Evolutionary conservation across 2,797 vertebrate genomes (phyloP), one percentile per base, ranked within the genome.

Genomic region (Paramormyrops hopkinsi): DNA sequence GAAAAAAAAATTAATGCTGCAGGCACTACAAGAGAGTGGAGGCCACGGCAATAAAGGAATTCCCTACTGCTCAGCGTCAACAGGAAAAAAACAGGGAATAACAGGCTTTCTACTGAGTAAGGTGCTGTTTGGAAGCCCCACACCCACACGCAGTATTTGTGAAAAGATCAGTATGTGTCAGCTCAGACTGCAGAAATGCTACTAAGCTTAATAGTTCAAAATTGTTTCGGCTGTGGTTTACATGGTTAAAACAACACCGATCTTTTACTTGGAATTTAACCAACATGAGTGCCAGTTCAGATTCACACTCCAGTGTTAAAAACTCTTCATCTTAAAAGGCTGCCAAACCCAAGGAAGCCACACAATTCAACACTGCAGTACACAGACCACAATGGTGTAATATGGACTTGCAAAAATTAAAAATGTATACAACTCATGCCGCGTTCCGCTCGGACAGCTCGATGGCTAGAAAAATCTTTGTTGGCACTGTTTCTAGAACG

Each of bases 401-500:
- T 44, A 2, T 11, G 7, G 37, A 44, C 37, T 79, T 44, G 73
- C 73, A 17, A n/a, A 79, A 7, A 37, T 14, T 5, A 79, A 79
- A 69, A 69, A 33, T 33, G 29, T 44, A 44, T 17, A 44, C 37
- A 12, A 44, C 44, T 79, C 37, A 4, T 79, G 14, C 37, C n/a
- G 73, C 2, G 37, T 46, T 46, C 76, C 8, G 76, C 41, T 82
- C 41, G 19, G 73, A 79, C 37, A 8, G 76, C 17, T 82, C 3
- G 76, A 19, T n/a, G 76, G 76, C 41, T 82, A 8, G 37, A 82
- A 82, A 22, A 82, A 46, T 82, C 41, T n/a, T 19, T 6, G 48
- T 51, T 12, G 48, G 41, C 48, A 51, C 48, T 48, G 46, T 50
- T 85, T 85, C 0, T 92, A 99, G 98, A 90, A 95, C 96, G 89